phyloP scores from a whole-genome alignment of 2,797 vertebrate genomes.

The Oophaga sylvatica region DNA sequence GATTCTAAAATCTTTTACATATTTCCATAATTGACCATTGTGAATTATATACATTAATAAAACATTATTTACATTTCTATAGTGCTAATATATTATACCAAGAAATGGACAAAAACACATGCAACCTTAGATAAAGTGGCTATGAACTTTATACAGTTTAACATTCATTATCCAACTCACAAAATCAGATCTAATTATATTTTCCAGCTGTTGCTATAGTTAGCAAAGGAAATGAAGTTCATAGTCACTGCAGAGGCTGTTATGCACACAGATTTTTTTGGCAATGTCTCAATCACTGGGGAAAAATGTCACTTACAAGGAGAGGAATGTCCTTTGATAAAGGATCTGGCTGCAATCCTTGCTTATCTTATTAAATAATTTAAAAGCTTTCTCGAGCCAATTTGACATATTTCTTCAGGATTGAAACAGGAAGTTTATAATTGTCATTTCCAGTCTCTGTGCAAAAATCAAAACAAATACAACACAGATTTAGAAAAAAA shows the following conservation, averaged over 20 bases:
- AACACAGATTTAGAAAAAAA: neutral
- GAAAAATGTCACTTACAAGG: conserved; percentile 44
- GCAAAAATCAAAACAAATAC: conserved; percentile 41
- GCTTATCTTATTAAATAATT: conserved; percentile 54
- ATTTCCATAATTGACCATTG: no score
- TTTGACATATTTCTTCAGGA: conserved; percentile 54
- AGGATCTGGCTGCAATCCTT: conserved; percentile 24
- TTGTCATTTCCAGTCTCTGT: conserved; percentile 41
- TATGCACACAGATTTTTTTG: conserved; percentile 34
- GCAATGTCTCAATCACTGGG: conserved; percentile 51
- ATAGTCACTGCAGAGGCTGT: neutral
- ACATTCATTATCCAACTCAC: neutral
- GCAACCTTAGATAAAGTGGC: neutral
- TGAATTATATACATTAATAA: no score
- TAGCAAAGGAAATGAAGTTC: conserved; percentile 20
- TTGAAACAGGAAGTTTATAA: conserved; percentile 40
- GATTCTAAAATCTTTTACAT: no score
- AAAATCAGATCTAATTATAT: neutral
- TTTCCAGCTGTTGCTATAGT: conserved; percentile 11
- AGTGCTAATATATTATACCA: no score
- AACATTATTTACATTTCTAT: no score
- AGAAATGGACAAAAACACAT: no score
- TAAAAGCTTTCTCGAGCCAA: conserved; percentile 39
- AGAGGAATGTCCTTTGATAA: conserved; percentile 49
- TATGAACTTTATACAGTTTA: neutral